Conservation (phyloP, 2,888 invertebrate species). For the Ptycholaimellus sp. region DNA sequence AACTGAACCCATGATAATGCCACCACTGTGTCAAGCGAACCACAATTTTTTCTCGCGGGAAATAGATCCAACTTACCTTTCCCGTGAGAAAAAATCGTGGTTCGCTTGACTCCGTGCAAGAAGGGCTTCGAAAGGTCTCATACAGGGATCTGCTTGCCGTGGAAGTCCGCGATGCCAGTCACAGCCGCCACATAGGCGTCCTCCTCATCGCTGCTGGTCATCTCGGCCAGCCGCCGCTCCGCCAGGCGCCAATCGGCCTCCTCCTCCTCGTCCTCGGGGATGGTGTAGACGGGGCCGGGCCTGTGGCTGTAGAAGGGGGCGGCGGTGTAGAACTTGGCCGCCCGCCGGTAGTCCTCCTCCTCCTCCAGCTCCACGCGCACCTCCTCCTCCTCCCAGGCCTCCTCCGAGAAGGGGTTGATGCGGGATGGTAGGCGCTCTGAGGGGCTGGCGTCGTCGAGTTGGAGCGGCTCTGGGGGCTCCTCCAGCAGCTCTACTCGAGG, state of each 20-base stretch:
- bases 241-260: too few species aligned
- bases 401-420: neutral
- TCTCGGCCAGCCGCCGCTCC: too few species aligned
- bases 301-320: conserved; percentile 11
- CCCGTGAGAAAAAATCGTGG: too few species aligned
- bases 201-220: conserved; percentile 2
- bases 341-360: conserved; percentile 6
- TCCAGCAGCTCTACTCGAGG: too few species aligned
- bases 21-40: too few species aligned
- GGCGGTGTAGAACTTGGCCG: conserved; percentile 2
- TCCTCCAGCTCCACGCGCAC: conserved; percentile 1
- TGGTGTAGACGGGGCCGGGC: conserved; percentile 24
- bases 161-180: neutral
- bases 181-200: neutral
- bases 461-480: neutral
- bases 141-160: too few species aligned
- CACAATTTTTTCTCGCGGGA: too few species aligned
- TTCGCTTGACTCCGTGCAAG: too few species aligned
- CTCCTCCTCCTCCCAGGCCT: neutral
- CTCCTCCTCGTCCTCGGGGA: conserved; percentile 23
- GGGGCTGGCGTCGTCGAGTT: neutral
- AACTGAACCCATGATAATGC: too few species aligned
- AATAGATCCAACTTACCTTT: too few species aligned
- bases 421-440: neutral
- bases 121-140: too few species aligned